Base-by-base conservation (phyloP, 2,797 vertebrate genomes). In the Sorex maritimensis region DNA sequence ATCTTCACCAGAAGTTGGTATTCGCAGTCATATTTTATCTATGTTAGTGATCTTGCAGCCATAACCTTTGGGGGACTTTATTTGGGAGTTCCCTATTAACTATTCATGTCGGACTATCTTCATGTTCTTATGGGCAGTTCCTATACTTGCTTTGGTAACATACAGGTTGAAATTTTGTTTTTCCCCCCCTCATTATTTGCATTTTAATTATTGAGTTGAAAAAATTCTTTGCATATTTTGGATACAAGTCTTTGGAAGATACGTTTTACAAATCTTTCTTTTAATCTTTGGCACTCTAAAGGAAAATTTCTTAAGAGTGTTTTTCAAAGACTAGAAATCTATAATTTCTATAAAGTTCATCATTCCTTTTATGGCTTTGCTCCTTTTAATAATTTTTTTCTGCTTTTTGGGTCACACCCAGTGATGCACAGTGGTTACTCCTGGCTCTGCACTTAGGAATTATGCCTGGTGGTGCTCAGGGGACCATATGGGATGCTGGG, bases 291-390 rank as follows among this genome's bases (percentile, higher is more conserved):
- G 4, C 34, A 72, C 63, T 49, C 21, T 30, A 30, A 23, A 30
- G 55, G 73, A 86, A 34, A 46, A 24, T 65, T 74, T 87, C 19
- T 49, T 26, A 17, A 80, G 1, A 68, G 2, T 80, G 9, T 79
- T 81, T 90, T 81, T 72, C 1, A 81, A 71, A 83, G 71, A 75
- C 24, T 67, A 74, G 28, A 72, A 79, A 21, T 41, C 75, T 71
- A 24, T 83, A 41, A 28, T 75, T 91, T 89, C 72, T 79, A 41
- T 52, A 68, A 88, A 85, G 52, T 84, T 89, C 55, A n/a, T 67
- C 6, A 6, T 71, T 41, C 63, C 19, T 69, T 74, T 49, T 55
- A 21, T 69, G 7, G 1, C 81, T 49, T 65, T 88, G 14, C 30
- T 26, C 44, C 49, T 86, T 88, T 23, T 93, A 46, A 61, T 61